Percentiles rank a stretch among this genome's conserved stretches.
Conservation (phyloP, 2,888 invertebrate species). For the Capitulum mitella region DNA sequence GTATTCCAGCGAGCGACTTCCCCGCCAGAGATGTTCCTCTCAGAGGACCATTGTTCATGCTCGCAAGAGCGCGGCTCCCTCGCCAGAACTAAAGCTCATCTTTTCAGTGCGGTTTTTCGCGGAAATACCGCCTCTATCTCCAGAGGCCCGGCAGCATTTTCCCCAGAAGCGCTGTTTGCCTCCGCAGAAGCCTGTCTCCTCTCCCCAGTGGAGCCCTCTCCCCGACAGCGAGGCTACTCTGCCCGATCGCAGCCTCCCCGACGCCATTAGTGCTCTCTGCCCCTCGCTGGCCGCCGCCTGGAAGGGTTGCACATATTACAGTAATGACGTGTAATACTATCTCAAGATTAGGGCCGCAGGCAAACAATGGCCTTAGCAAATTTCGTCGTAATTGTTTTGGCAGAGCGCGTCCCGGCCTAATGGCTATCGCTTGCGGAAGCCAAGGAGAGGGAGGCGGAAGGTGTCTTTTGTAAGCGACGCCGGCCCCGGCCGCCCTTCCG, state of each 20-base stretch:
- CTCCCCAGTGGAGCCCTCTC: too few species aligned
- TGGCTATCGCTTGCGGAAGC: not conserved
- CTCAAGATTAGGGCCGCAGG: conserved; percentile 21
- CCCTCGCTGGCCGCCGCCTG: not conserved
- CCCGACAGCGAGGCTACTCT: too few species aligned
- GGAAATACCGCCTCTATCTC: too few species aligned
- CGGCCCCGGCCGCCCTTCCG: not conserved
- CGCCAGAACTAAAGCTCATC: too few species aligned
- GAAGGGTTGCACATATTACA: conserved; percentile 23
- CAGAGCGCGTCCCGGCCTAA: not conserved
- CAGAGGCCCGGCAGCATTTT: too few species aligned
- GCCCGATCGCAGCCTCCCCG: not conserved
- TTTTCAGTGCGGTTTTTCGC: too few species aligned
- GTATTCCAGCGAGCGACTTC: too few species aligned
- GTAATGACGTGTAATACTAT: conserved; percentile 24
- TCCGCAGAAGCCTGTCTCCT: too few species aligned
- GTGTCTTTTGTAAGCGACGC: not conserved
- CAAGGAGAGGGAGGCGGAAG: not conserved
- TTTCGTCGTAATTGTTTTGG: conserved; percentile 24
- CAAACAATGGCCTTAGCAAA: conserved; percentile 24
- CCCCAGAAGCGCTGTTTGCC: too few species aligned
- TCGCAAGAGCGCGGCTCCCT: too few species aligned
- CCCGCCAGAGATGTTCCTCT: too few species aligned
- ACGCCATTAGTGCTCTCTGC: not conserved
- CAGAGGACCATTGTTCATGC: too few species aligned